A percentile compares a stretch with the other conserved stretches of the same genome.
phyloP scores from a whole-genome alignment of 2,888 invertebrate species.

The Cenopis cana region DNA sequence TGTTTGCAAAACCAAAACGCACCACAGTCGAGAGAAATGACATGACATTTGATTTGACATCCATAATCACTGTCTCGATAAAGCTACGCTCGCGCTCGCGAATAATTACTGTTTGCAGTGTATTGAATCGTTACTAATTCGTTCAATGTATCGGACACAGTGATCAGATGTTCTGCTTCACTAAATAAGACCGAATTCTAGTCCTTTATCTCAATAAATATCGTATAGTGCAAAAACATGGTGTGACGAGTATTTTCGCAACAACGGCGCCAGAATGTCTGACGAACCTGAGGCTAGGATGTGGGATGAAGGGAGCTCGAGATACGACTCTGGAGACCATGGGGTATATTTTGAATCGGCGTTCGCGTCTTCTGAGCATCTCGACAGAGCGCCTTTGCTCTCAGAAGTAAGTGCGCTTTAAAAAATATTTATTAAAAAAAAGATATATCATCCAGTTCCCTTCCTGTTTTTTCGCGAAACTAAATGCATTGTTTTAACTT shows the following conservation, averaged over 20 bases:
- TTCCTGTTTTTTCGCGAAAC: not conserved
- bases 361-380: constrained; percentile 77
- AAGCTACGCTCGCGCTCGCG: constrained; percentile 12
- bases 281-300: constrained; percentile 81
- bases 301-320: constrained; percentile 78
- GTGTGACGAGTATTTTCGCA: constrained; percentile 17
- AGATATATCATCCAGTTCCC: not conserved
- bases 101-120: not conserved
- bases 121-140: not conserved
- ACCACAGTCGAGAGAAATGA: constrained; percentile 2
- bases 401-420: constrained; percentile 66
- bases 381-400: constrained; percentile 77
- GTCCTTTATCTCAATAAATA: not conserved
- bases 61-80: constrained; percentile 21
- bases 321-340: constrained; percentile 70
- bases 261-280: constrained; percentile 80
- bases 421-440: constrained; percentile 13
- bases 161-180: constrained; percentile 14
- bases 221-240: constrained; percentile 10
- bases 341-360: constrained; percentile 76
- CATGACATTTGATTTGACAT: constrained; percentile 18
- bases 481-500: not conserved
- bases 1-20: constrained; percentile 28
- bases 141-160: constrained; percentile 6
- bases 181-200: constrained; percentile 9